Percentiles rank a stretch among this genome's conserved stretches.
Evolutionary conservation across 2,113 vertebrate genomes (phyloP).

Genomic region (Peromyscus maniculatus): DNA sequence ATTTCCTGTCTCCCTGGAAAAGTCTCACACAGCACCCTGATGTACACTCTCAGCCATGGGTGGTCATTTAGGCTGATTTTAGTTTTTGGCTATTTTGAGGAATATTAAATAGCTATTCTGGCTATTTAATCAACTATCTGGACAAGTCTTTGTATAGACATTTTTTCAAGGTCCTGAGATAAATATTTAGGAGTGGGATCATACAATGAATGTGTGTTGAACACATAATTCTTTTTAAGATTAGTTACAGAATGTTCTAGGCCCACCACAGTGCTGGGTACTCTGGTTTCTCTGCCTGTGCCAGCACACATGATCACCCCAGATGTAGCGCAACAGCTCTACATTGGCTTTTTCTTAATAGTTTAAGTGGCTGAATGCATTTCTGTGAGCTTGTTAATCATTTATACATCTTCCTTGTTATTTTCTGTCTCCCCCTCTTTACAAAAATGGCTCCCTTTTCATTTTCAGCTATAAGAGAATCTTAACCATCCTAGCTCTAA

Average conservation of each 20-base stretch:
- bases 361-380: not conserved
- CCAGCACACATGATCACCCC: not conserved
- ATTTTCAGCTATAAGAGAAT: not conserved
- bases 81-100: not conserved
- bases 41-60: not conserved
- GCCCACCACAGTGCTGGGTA: not conserved
- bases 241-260: not conserved
- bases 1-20: not conserved
- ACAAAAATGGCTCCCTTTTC: not conserved
- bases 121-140: not conserved
- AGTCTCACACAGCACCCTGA: not conserved
- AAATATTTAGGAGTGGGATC: not conserved
- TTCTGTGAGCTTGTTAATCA: not conserved
- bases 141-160: not conserved
- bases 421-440: not conserved
- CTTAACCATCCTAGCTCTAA: not conserved
- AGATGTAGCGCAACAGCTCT: not conserved
- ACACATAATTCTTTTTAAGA: not conserved
- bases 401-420: not conserved
- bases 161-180: not conserved
- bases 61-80: not conserved
- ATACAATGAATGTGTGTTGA: not conserved
- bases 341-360: not conserved
- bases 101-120: not conserved
- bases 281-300: not conserved